Percentiles rank a stretch among this genome's conserved stretches.
phyloP scores from a whole-genome alignment of 2,888 invertebrate genomes.

The Latrodectus elegans region DNA sequence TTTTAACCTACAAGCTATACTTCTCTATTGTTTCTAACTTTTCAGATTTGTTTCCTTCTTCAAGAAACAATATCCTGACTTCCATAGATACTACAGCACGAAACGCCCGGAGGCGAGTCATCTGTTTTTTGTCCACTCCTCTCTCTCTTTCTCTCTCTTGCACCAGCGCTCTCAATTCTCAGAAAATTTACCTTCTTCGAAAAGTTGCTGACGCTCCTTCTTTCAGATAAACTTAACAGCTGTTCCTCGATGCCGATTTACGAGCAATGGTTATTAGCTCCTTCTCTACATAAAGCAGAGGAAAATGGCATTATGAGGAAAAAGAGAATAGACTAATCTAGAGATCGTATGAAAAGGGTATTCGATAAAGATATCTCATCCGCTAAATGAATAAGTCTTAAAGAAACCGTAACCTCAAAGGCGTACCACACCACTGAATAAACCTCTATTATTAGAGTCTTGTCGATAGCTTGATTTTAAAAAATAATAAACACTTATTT shows the following conservation, averaged over 20 bases:
- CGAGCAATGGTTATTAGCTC: neutral
- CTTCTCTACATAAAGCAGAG: neutral
- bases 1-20: conserved; percentile 58
- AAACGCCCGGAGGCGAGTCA: conserved; percentile 21
- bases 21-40: conserved; percentile 58
- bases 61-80: conserved; percentile 11
- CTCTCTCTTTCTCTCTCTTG: neutral
- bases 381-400: no score
- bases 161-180: neutral
- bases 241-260: neutral
- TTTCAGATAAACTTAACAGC: neutral
- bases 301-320: no score
- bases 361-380: no score
- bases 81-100: conserved; percentile 2
- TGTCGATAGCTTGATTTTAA: no score
- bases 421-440: no score
- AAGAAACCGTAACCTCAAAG: no score
- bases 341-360: no score
- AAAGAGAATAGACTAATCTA: no score
- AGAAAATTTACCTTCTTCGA: neutral
- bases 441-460: no score
- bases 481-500: no score
- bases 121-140: conserved; percentile 39
- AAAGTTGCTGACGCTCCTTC: neutral
- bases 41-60: conserved; percentile 29